Conservation (phyloP, 2,797 vertebrate species). For the Ptychadena robeensis region DNA sequence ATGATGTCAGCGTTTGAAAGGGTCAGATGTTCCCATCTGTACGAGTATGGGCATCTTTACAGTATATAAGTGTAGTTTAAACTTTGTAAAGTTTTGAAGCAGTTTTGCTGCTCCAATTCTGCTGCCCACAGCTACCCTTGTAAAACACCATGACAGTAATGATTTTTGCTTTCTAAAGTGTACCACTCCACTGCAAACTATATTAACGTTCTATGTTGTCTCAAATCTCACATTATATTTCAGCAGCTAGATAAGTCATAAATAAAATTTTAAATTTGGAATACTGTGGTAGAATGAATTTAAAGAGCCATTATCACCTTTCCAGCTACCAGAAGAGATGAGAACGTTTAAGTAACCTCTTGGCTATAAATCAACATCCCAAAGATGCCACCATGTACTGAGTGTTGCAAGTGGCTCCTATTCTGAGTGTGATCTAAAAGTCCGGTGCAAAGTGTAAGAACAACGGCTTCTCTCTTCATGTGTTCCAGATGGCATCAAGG, state of each 20-base stretch:
- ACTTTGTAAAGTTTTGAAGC: no score
- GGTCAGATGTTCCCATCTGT: no score
- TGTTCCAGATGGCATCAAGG: slow-evolving; percentile 56
- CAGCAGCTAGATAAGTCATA: background rate
- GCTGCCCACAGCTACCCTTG: background rate
- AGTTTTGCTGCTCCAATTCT: no score
- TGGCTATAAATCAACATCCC: slow-evolving; percentile 38
- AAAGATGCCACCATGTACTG: slow-evolving; percentile 31
- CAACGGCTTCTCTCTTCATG: slow-evolving; percentile 48
- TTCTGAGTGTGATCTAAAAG: slow-evolving; percentile 31
- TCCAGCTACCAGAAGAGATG: background rate
- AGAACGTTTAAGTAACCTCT: slow-evolving; percentile 27
- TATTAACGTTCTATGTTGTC: background rate
- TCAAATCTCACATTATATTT: background rate
- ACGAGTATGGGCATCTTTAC: no score
- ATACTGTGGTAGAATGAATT: slow-evolving; percentile 1
- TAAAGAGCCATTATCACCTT: slow-evolving; percentile 5
- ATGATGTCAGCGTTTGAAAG: no score
- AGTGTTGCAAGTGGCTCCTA: slow-evolving; percentile 34
- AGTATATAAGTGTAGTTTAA: no score
- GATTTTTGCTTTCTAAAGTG: background rate
- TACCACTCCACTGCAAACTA: background rate
- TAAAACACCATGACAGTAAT: background rate
- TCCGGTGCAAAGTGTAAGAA: slow-evolving; percentile 42
- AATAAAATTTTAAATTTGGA: background rate